Percentiles rank a stretch among this genome's conserved stretches.
These are phyloP conservation scores for Apamea anceps DNA, from an alignment of 2,888 invertebrate species.

Conservation along the genomic window DNA sequence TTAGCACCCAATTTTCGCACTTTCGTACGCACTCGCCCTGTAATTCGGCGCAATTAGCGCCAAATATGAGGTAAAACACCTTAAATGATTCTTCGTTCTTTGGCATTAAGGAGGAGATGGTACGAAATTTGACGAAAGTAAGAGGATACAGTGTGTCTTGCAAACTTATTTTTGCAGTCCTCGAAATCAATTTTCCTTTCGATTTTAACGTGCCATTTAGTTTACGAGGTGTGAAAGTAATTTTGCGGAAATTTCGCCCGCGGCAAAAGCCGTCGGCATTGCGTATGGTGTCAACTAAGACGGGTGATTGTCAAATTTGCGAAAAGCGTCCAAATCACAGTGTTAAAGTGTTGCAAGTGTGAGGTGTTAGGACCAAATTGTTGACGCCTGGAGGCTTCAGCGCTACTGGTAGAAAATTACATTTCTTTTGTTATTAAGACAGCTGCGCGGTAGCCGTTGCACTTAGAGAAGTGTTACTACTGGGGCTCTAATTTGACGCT, in stretches of 20 bases:
- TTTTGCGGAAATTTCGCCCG: constrained; percentile 30
- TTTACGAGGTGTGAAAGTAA: constrained; percentile 36
- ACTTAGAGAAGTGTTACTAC: constrained; percentile 40
- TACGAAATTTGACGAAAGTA: constrained; percentile 61
- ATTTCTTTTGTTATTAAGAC: constrained; percentile 57
- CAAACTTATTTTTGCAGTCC: constrained; percentile 55
- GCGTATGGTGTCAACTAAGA: constrained; percentile 57
- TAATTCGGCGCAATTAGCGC: constrained; percentile 82
- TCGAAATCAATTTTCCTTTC: not conserved
- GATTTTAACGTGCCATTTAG: not conserved
- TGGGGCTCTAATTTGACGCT: constrained; percentile 50
- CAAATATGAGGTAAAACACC: constrained; percentile 69
- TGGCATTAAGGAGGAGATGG: constrained; percentile 51
- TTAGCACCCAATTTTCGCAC: constrained; percentile 87
- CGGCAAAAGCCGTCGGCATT: constrained; percentile 53
- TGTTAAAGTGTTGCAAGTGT: constrained; percentile 48
- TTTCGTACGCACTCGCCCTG: constrained; percentile 76
- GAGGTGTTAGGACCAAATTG: constrained; percentile 58
- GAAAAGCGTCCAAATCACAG: constrained; percentile 57
- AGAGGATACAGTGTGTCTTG: constrained; percentile 35
- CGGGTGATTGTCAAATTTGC: constrained; percentile 63
- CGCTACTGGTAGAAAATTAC: constrained; percentile 47
- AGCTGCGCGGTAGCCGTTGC: constrained; percentile 45
- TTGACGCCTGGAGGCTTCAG: constrained; percentile 41
- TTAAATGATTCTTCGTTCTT: constrained; percentile 65